These are phyloP conservation scores for Cerastis rubricosa DNA, from an alignment of 2,888 invertebrate genomes.

Conservation along the genomic window DNA sequence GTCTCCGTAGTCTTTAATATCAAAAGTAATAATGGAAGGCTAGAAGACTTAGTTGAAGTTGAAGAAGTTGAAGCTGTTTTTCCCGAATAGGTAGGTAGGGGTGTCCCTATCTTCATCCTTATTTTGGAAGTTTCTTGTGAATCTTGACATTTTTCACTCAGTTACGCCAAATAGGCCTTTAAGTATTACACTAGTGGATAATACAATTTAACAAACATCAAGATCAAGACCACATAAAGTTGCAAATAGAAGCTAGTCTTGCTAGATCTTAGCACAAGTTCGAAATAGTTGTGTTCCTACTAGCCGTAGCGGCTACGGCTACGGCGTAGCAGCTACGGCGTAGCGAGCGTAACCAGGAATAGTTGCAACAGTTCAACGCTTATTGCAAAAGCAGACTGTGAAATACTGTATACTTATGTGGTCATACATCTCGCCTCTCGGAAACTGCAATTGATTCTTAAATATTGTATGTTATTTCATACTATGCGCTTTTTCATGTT, in stretches of 20 bases:
- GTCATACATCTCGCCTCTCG: slow-evolving; percentile 19
- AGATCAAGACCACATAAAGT: slow-evolving; percentile 13
- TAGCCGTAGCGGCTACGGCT: not conserved
- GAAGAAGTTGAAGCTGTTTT: slow-evolving; percentile 3
- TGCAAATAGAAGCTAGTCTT: not conserved
- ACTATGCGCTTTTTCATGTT: slow-evolving; percentile 13
- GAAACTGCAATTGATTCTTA: slow-evolving; percentile 35
- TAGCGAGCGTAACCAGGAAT: slow-evolving; percentile 14
- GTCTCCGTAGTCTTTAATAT: slow-evolving; percentile 24
- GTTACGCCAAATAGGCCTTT: not conserved
- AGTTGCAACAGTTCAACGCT: not conserved
- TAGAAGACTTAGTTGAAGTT: slow-evolving; percentile 17
- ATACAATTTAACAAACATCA: slow-evolving; percentile 11
- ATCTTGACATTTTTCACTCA: not conserved
- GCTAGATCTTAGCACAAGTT: slow-evolving; percentile 21
- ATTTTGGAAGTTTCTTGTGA: not conserved
- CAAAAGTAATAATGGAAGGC: slow-evolving; percentile 36
- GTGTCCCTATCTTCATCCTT: not conserved
- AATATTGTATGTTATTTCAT: slow-evolving; percentile 38
- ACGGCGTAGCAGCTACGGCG: slow-evolving; percentile 19
- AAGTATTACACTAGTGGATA: not conserved
- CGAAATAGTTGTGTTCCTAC: slow-evolving; percentile 24
- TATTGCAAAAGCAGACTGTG: not conserved
- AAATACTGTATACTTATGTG: slow-evolving; percentile 1
- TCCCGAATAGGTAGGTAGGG: not conserved